Evolutionary conservation across 1,140 invertebrate genomes (phyloP).

Genomic region (Pomacea maculata): DNA sequence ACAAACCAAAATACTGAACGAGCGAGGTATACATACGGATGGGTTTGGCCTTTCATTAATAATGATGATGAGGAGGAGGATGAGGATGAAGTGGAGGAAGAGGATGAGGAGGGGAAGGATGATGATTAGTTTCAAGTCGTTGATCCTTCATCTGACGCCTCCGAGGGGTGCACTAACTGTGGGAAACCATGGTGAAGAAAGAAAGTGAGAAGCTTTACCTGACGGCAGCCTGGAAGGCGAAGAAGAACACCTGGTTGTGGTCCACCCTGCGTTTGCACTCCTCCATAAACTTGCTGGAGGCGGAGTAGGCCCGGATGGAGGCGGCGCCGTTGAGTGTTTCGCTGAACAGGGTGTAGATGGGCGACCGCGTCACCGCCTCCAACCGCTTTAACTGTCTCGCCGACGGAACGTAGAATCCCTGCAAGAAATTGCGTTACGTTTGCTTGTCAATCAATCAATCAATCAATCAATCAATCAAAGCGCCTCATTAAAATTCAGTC

Average conservation of each 20-base stretch:
- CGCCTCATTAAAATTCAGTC: no score
- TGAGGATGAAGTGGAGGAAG: neutral
- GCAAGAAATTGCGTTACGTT: neutral
- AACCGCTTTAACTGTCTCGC: conserved; percentile 70
- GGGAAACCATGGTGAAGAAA: no score
- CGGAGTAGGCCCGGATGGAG: conserved; percentile 71
- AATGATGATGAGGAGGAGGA: no score
- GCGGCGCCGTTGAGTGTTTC: conserved; percentile 68
- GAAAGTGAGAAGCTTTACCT: conserved; percentile 35
- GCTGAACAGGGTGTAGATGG: conserved; percentile 69
- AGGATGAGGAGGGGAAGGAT: neutral
- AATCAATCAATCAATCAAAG: no score
- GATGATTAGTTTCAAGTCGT: no score
- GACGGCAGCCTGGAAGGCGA: conserved; percentile 51
- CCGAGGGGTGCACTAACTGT: no score
- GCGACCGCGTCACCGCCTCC: conserved; percentile 68
- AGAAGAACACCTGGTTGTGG: conserved; percentile 63
- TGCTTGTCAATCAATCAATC: neutral
- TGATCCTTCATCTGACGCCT: no score
- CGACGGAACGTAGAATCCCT: conserved; percentile 69
- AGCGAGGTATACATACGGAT: no score
- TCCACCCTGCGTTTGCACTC: conserved; percentile 65
- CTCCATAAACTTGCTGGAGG: conserved; percentile 66
- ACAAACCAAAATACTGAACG: neutral
- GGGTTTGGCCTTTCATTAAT: no score